These are phyloP conservation scores for Sesia bembeciformis DNA, from an alignment of 2,888 invertebrate genomes.

Conservation along the genomic window DNA sequence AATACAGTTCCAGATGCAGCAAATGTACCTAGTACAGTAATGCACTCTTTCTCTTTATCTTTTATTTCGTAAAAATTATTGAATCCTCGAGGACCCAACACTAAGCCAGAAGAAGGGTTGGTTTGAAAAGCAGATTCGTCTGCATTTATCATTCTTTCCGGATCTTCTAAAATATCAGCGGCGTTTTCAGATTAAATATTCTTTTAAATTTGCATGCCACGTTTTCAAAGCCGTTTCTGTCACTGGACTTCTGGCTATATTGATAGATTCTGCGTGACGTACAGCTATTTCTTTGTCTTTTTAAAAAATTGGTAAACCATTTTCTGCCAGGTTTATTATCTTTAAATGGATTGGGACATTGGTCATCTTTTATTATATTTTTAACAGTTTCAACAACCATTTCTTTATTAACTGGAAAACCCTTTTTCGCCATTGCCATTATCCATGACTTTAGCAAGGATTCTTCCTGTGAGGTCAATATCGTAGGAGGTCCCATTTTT, in stretches of 20 bases:
- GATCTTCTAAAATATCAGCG: constrained; percentile 11
- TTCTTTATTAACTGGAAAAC: constrained; percentile 5
- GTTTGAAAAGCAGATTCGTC: constrained; percentile 10
- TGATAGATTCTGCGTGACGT: constrained; percentile 10
- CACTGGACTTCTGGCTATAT: too few relatives aligned
- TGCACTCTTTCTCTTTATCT: neutral
- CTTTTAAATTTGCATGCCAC: constrained; percentile 10
- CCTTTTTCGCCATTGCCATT: constrained; percentile 4
- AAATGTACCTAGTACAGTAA: neutral
- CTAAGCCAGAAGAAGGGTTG: constrained; percentile 1
- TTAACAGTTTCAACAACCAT: constrained; percentile 6
- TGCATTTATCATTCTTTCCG: constrained; percentile 10
- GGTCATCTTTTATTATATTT: constrained; percentile 7
- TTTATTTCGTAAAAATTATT: constrained; percentile 1
- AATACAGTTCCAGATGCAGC: neutral
- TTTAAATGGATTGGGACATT: constrained; percentile 10
- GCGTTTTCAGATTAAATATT: constrained; percentile 10
- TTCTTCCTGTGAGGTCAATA: neutral
- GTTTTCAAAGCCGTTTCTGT: constrained; percentile 10
- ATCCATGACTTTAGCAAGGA: too few relatives aligned
- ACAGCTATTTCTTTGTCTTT: constrained; percentile 7
- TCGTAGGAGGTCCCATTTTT: constrained; percentile 3
- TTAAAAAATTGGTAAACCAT: constrained; percentile 9
- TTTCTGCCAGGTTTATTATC: constrained; percentile 7
- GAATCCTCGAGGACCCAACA: constrained; percentile 1